A percentile compares a stretch with the other conserved stretches of the same genome.
phyloP scores from a whole-genome alignment of 2,113 vertebrate species.

The Trochalopteron elliotii region DNA sequence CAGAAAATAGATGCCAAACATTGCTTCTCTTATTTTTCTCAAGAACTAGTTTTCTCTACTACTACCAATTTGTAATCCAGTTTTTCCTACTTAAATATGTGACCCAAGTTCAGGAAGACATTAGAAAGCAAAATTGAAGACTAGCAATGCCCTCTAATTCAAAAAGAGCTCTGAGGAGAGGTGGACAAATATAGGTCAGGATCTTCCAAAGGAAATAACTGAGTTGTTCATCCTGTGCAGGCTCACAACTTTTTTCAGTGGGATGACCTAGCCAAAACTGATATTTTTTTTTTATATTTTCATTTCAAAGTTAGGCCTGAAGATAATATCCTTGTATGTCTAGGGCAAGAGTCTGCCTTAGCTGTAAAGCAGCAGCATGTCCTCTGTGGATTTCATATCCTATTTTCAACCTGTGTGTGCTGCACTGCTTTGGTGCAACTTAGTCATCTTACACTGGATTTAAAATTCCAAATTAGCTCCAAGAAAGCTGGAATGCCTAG shows the following conservation, averaged over 20 bases:
- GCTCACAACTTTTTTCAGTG: neutral
- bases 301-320: neutral
- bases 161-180: neutral
- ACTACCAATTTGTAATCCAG: neutral
- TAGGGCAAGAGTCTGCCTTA: neutral
- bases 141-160: neutral
- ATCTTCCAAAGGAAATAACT: neutral
- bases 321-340: neutral
- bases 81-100: neutral
- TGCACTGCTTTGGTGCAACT: neutral
- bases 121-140: neutral
- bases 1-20: too few relatives aligned
- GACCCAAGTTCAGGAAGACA: neutral
- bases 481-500: neutral
- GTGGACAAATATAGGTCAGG: neutral
- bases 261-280: neutral
- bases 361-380: neutral
- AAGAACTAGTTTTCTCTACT: neutral
- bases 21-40: neutral
- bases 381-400: neutral
- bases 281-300: neutral
- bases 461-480: neutral
- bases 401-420: neutral
- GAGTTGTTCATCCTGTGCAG: neutral
- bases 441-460: rapidly evolving